Evolutionary conservation across 1,140 invertebrate species (phyloP).

Genomic region (Drosophila repletoides): DNA sequence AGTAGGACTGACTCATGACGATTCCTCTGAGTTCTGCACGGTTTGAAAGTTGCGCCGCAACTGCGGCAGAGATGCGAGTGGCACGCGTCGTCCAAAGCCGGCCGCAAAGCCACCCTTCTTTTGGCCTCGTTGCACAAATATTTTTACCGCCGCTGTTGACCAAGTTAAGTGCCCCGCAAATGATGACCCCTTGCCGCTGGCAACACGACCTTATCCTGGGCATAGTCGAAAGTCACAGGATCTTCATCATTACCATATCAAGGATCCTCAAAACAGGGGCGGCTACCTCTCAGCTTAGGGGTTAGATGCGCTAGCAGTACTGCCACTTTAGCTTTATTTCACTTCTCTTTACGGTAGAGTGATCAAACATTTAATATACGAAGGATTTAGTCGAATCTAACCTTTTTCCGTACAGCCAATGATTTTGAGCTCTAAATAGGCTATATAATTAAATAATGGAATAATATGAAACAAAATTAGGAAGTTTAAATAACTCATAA

Average conservation of each 20-base stretch:
- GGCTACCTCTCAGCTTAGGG: conserved; percentile 54
- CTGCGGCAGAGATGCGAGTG: conserved; percentile 41
- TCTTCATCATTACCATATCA: conserved; percentile 71
- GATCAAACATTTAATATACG: too few species aligned
- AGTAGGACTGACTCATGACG: conserved; percentile 64
- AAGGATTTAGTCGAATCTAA: too few species aligned
- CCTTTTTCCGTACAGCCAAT: too few species aligned
- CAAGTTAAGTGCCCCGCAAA: conserved; percentile 70
- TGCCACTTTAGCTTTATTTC: neutral
- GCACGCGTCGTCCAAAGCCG: conserved; percentile 17
- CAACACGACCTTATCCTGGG: too few species aligned
- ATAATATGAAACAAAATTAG: too few species aligned
- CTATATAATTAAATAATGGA: too few species aligned
- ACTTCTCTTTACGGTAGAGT: neutral
- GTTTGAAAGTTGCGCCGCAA: conserved; percentile 59
- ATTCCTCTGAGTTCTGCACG: conserved; percentile 42
- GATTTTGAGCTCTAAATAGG: too few species aligned
- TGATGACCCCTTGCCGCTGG: conserved; percentile 61
- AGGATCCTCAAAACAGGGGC: conserved; percentile 62
- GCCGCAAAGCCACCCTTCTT: conserved; percentile 36
- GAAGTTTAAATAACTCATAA: too few species aligned
- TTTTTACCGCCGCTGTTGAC: conserved; percentile 64
- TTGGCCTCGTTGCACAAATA: conserved; percentile 56
- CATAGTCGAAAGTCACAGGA: too few species aligned
- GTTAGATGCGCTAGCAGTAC: conserved; percentile 54